Evolutionary conservation across 1,140 invertebrate species (phyloP).

Genomic region (Eupeodes corollae): DNA sequence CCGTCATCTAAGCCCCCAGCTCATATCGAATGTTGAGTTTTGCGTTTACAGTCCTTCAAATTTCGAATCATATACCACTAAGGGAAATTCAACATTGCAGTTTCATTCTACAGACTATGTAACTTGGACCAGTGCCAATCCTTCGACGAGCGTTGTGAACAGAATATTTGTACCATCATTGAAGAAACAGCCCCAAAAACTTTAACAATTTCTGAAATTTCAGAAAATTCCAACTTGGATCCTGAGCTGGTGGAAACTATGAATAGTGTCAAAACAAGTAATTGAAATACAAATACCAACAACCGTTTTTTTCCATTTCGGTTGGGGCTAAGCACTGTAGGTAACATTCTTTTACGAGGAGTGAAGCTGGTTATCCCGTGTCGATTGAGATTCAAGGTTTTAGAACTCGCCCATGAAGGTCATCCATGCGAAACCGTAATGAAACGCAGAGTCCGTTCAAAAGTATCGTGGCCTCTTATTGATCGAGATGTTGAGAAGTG

Average conservation of each 20-base stretch:
- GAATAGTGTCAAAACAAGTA: background rate
- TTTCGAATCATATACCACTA: slow-evolving; percentile 25
- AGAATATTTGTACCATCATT: slow-evolving; percentile 9
- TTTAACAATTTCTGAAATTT: slow-evolving; percentile 9
- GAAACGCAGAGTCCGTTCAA: background rate
- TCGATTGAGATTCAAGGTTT: background rate
- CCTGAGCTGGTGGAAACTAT: slow-evolving; percentile 11
- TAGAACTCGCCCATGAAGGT: too few relatives aligned
- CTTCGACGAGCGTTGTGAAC: background rate
- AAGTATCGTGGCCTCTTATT: background rate
- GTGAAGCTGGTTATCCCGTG: background rate
- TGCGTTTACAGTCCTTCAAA: slow-evolving; percentile 25
- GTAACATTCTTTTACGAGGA: background rate
- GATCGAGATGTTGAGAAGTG: background rate
- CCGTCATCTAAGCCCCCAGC: slow-evolving; percentile 21
- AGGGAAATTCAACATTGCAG: slow-evolving; percentile 34
- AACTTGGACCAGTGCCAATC: background rate
- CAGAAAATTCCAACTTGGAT: slow-evolving; percentile 8
- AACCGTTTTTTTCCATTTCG: background rate
- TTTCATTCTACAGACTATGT: slow-evolving; percentile 24
- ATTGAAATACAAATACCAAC: background rate
- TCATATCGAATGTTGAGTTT: slow-evolving; percentile 30
- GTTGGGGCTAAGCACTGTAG: background rate
- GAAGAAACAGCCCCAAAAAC: slow-evolving; percentile 3
- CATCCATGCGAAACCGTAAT: too few relatives aligned